A percentile compares a stretch with the other conserved stretches of the same genome.
phyloP scores from a whole-genome alignment of 2,113 vertebrate genomes.

The Pristiophorus japonicus region DNA sequence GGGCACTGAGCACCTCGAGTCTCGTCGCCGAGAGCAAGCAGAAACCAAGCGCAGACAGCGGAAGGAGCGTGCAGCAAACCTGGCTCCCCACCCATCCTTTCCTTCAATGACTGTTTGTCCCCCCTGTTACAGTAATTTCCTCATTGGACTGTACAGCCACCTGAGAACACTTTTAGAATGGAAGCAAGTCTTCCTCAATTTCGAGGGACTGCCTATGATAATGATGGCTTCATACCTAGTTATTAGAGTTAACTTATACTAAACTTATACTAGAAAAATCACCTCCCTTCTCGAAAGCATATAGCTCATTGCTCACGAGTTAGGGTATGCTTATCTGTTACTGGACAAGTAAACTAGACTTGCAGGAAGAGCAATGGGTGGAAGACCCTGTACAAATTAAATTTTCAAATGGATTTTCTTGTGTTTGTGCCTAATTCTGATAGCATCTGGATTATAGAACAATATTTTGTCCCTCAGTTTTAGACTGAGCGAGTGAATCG shows the following conservation, averaged over 20 bases:
- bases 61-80: too few relatives aligned
- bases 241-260: neutral
- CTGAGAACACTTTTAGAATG: too few relatives aligned
- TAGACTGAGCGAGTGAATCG: neutral
- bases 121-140: too few relatives aligned
- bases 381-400: neutral
- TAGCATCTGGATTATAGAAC: neutral
- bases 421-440: neutral
- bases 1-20: too few relatives aligned
- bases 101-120: too few relatives aligned
- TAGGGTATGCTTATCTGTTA: neutral
- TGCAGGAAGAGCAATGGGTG: neutral
- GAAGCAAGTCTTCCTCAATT: too few relatives aligned
- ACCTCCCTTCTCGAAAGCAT: neutral
- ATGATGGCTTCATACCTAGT: too few relatives aligned
- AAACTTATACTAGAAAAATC: neutral
- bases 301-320: neutral
- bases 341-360: neutral
- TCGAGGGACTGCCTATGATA: too few relatives aligned
- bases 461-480: neutral
- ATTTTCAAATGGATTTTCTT: neutral
- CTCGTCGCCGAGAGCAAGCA: too few relatives aligned
- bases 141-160: too few relatives aligned
- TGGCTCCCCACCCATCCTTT: too few relatives aligned
- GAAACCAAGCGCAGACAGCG: too few relatives aligned